These are phyloP conservation scores for Temnothorax nylanderi DNA, from an alignment of 1,140 invertebrate species.

Conservation along the genomic window DNA sequence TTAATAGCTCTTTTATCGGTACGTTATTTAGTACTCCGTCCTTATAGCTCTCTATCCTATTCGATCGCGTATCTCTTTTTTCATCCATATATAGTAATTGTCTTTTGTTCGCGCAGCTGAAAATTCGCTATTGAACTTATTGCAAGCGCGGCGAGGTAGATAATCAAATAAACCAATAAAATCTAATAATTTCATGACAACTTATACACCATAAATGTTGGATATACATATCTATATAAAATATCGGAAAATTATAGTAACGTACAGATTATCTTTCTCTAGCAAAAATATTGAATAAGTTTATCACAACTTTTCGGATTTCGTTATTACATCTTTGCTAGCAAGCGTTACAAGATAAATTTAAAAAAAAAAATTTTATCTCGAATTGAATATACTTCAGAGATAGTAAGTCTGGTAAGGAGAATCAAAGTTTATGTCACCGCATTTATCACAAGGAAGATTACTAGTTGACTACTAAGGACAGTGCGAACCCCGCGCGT, in stretches of 20 bases:
- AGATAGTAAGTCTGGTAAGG: background rate
- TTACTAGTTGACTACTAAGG: conserved; percentile 1
- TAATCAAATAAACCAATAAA: conserved; percentile 20
- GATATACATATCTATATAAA: background rate
- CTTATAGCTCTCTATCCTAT: conserved; percentile 38
- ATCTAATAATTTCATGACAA: conserved; percentile 21
- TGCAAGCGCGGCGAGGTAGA: background rate
- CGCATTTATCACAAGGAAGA: conserved; percentile 11
- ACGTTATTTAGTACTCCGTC: conserved; percentile 41
- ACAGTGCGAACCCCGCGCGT: conserved; percentile 1
- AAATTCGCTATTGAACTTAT: conserved; percentile 33
- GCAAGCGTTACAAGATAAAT: background rate
- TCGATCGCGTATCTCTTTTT: conserved; percentile 24
- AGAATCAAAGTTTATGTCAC: conserved; percentile 29
- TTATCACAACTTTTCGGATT: background rate
- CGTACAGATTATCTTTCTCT: background rate
- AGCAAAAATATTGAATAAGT: background rate
- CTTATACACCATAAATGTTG: background rate
- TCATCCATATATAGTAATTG: background rate
- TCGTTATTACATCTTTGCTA: background rate
- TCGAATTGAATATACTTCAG: conserved; percentile 19
- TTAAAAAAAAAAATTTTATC: background rate
- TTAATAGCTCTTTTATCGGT: conserved; percentile 53
- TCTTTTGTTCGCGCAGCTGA: conserved; percentile 36
- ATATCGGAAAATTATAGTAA: conserved; percentile 11